These are phyloP conservation scores for Oscheius myriophilus DNA, from an alignment of 2,888 invertebrate genomes.

Conservation along the genomic window DNA sequence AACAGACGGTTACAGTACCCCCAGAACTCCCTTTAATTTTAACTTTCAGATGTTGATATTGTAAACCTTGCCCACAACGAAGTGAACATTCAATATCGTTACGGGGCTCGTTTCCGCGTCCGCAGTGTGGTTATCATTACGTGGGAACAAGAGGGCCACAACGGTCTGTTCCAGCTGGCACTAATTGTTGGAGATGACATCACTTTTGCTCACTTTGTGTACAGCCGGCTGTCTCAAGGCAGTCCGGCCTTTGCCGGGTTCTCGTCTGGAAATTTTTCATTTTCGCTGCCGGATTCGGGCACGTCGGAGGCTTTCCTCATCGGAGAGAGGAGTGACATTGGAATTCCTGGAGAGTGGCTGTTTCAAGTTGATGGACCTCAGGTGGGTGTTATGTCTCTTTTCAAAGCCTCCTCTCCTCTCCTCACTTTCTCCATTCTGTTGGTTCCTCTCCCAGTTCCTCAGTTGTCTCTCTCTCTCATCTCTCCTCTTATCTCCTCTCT, in stretches of 20 bases:
- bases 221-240: constrained; percentile 62
- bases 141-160: constrained; percentile 59
- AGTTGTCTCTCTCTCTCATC: no score
- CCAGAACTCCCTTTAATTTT: not conserved
- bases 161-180: constrained; percentile 67
- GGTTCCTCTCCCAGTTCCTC: no score
- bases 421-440: constrained; percentile 42
- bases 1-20: constrained; percentile 54
- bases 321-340: constrained; percentile 69
- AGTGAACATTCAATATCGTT: constrained; percentile 70
- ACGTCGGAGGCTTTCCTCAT: constrained; percentile 58
- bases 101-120: constrained; percentile 65
- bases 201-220: constrained; percentile 70
- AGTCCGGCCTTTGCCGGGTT: constrained; percentile 62
- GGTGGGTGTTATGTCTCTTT: constrained; percentile 6
- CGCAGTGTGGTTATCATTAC: constrained; percentile 68
- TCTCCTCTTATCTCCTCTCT: no score
- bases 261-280: constrained; percentile 42
- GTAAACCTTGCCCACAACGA: constrained; percentile 67
- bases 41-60: constrained; percentile 58
- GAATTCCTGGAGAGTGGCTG: constrained; percentile 71
- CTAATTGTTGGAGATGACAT: constrained; percentile 67
- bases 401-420: no score
- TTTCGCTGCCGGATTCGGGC: constrained; percentile 68
- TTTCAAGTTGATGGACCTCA: constrained; percentile 65